These are phyloP conservation scores for Squalus acanthias DNA, from an alignment of 2,797 vertebrate genomes.

Conservation along the genomic window DNA sequence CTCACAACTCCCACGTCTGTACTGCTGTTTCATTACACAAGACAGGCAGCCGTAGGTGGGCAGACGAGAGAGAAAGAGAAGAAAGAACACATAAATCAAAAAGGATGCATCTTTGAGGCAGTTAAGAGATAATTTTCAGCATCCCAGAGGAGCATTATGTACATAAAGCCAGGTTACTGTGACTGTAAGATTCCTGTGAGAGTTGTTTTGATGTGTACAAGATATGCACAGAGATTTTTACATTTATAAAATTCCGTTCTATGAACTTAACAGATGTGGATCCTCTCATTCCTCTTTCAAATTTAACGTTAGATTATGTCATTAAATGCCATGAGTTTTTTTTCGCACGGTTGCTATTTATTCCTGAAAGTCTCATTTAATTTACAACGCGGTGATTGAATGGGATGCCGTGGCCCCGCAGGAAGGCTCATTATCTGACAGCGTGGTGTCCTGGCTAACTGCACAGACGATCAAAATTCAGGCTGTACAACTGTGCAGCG, in stretches of 20 bases:
- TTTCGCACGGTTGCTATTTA: neutral
- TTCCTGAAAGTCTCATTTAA: constrained; percentile 20
- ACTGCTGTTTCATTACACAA: neutral
- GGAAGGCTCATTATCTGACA: neutral
- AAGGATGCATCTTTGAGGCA: neutral
- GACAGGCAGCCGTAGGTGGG: neutral
- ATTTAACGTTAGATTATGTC: neutral
- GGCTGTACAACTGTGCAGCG: neutral
- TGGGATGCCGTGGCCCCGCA: neutral
- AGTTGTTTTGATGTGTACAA: constrained; percentile 2
- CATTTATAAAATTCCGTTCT: neutral
- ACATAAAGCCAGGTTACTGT: neutral
- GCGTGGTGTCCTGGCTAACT: neutral
- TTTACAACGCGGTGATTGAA: constrained; percentile 19
- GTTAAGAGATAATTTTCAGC: neutral
- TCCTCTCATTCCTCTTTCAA: neutral
- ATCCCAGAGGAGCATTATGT: neutral
- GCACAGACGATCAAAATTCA: constrained; percentile 6
- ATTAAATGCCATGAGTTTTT: neutral
- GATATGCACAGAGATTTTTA: neutral
- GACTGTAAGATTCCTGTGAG: neutral
- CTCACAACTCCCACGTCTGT: neutral
- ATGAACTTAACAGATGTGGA: neutral
- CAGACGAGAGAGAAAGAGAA: neutral
- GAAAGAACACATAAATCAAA: neutral